Base-by-base conservation (phyloP, 2,113 vertebrate species). In the Hemiscyllium ocellatum region DNA sequence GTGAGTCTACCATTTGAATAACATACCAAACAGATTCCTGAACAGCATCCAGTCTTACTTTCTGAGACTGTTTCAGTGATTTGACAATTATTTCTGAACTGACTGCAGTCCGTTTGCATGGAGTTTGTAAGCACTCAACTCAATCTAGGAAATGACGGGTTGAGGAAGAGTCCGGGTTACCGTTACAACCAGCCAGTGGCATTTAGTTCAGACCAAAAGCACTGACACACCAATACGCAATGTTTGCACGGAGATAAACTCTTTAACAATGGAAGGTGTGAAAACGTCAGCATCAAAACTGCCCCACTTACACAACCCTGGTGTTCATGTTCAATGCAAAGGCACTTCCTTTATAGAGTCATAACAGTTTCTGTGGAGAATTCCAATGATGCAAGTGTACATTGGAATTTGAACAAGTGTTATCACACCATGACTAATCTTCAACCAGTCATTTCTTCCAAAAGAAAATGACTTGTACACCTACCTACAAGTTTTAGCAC, bases 381-480 rank as follows among this genome's bases (percentile, higher is more conserved):
- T 72, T 95, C 69, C 37, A 50, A 24, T 50, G 47, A 95, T 50
- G 93, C 47, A 52, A 47, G 2, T 72, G 68, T 72, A 47, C 68
- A 72, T 13, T 24, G 93, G 42, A 95, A 95, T 95, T 72, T 50
- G 66, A 65, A 33, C 33, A 70, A 70, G 66, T 95, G 93, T 72
- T 95, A 72, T 72, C 93, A 29, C 68, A 95, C 93, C 93, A 50
- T 95, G 93, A 95, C 93, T 95, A 95, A 95, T 95, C 47, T 33
- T 29, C 17, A 90, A 33, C 87, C 0, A 76, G 89, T 95, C 68
- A 50, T 15, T 95, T 72, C 69, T 95, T 95, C 68, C 68, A 52
- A 17, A 17, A 19, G 5, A 72, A 20, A 61, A 24, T 89, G 24
- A 95, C 42, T 95, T 76, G 69, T 29, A 12, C 12, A 76, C 5